These are phyloP conservation scores for Oryzias curvinotus DNA, from an alignment of 2,113 vertebrate species.

Conservation along the genomic window DNA sequence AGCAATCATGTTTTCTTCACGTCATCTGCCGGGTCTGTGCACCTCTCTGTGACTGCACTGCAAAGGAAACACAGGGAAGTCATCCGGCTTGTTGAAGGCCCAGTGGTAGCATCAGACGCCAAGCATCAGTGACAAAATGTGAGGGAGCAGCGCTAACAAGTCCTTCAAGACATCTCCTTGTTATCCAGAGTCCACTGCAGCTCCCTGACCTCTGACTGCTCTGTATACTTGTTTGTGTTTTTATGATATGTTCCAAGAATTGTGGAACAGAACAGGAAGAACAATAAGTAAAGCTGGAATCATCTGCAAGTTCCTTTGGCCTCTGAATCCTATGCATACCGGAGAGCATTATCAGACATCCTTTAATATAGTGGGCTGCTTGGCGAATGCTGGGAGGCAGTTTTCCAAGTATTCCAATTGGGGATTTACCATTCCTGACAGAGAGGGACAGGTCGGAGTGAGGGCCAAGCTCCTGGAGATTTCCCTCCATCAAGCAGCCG, in stretches of 20 bases:
- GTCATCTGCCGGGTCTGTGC: no score
- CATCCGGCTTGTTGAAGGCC: no score
- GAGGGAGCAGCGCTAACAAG: no score
- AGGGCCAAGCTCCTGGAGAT: constrained; percentile 56
- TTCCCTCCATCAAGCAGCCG: constrained; percentile 56
- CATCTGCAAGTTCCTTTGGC: constrained; percentile 50
- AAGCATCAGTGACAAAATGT: no score
- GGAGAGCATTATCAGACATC: constrained; percentile 60
- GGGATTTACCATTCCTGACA: constrained; percentile 54
- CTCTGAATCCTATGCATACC: constrained; percentile 49
- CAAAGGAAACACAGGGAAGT: no score
- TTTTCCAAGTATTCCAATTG: constrained; percentile 59
- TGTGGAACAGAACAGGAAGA: constrained; percentile 55
- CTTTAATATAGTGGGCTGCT: constrained; percentile 30
- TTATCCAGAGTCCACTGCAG: constrained; percentile 28
- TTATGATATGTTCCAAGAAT: constrained; percentile 56
- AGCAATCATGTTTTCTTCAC: no score
- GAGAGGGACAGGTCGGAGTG: constrained; percentile 39
- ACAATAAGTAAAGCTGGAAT: constrained; percentile 57
- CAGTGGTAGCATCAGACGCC: no score
- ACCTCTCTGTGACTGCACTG: no score
- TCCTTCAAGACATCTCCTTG: constrained; percentile 35
- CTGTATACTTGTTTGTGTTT: constrained; percentile 49
- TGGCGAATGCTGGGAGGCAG: constrained; percentile 38
- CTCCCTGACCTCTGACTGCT: constrained; percentile 50